These are phyloP conservation scores for Glossophaga mutica DNA, from an alignment of 2,797 vertebrate genomes.

Conservation along the genomic window DNA sequence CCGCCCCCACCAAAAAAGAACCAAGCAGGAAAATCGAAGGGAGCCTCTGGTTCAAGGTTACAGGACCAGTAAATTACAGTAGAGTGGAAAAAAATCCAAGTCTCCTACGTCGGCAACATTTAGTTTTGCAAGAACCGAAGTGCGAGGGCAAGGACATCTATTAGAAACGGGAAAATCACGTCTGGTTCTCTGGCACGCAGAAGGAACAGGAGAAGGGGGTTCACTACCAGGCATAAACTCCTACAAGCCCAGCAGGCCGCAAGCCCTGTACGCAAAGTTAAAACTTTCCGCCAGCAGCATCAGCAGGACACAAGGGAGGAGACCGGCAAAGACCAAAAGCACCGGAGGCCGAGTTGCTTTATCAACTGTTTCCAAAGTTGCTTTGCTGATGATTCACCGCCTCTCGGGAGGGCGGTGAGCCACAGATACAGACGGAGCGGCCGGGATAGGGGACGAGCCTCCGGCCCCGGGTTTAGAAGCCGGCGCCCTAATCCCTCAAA, in stretches of 20 bases:
- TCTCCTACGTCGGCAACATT: not conserved
- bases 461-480: not conserved
- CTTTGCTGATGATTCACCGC: not conserved
- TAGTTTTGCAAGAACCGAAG: not conserved
- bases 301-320: not conserved
- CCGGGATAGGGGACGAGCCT: too few relatives aligned
- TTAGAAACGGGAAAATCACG: not conserved
- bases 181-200: not conserved
- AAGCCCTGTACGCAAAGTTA: slow-evolving; percentile 15
- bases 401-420: not conserved
- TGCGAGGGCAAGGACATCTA: not conserved
- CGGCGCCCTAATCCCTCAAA: not conserved
- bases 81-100: not conserved
- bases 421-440: fast-evolving
- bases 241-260: not conserved
- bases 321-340: not conserved
- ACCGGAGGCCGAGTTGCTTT: fast-evolving
- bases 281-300: not conserved
- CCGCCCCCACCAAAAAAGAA: not conserved
- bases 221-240: not conserved
- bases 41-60: slow-evolving; percentile 41
- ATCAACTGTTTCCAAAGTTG: not conserved
- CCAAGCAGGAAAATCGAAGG: not conserved
- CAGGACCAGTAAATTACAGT: not conserved
- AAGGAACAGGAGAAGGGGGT: not conserved